These are phyloP conservation scores for Channa striata DNA, from an alignment of 2,797 vertebrate species.

Conservation along the genomic window DNA sequence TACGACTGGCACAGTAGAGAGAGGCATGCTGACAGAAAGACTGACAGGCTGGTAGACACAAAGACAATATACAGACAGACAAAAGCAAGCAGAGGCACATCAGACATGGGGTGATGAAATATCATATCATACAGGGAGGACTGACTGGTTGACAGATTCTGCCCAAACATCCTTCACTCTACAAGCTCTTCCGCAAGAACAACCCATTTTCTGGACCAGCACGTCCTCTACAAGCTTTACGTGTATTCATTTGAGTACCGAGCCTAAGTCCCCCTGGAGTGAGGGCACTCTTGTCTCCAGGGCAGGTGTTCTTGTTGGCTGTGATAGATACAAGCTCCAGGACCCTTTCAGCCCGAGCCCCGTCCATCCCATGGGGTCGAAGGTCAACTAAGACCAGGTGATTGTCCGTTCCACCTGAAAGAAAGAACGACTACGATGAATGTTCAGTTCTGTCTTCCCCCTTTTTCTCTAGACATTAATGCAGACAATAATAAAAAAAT, in stretches of 20 bases:
- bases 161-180: constrained; percentile 21
- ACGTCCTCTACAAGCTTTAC: not conserved
- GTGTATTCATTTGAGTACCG: constrained; percentile 68
- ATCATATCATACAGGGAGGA: not conserved
- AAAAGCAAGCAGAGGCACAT: constrained; percentile 28
- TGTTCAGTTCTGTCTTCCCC: not conserved
- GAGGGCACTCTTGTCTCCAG: constrained; percentile 88
- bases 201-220: not conserved
- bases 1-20: not conserved
- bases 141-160: constrained; percentile 37
- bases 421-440: not conserved
- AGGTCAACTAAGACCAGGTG: constrained; percentile 92
- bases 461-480: constrained; percentile 4
- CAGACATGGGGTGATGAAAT: constrained; percentile 29
- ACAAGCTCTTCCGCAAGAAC: constrained; percentile 18
- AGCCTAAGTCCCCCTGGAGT: constrained; percentile 89
- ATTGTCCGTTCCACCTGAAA: constrained; percentile 89
- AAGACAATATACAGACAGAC: constrained; percentile 12
- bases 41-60: constrained; percentile 5
- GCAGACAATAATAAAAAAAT: constrained; percentile 4
- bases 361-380: constrained; percentile 87
- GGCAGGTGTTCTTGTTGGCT: constrained; percentile 92
- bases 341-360: constrained; percentile 88
- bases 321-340: constrained; percentile 91
- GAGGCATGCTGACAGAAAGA: constrained; percentile 17